These are phyloP conservation scores for Cryptophagus acutangulus DNA, from an alignment of 2,888 invertebrate species.

Conservation along the genomic window DNA sequence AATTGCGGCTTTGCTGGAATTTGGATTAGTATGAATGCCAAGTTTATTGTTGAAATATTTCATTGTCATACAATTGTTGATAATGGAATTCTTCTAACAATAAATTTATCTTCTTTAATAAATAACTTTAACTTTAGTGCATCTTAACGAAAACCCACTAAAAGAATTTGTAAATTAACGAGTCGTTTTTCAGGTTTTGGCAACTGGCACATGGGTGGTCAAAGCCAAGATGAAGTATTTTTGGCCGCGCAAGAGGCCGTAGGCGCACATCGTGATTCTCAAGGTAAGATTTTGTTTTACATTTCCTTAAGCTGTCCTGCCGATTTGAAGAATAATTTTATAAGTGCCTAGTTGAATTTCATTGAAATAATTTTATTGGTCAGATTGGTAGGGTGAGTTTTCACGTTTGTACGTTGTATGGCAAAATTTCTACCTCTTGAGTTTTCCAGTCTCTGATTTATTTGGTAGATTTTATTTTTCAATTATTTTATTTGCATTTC, in stretches of 20 bases:
- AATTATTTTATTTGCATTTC: neutral
- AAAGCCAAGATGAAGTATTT: slow-evolving; percentile 80
- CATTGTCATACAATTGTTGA: no score
- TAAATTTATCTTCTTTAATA: no score
- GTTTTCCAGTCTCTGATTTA: slow-evolving; percentile 47
- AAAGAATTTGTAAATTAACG: no score
- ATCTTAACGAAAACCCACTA: no score
- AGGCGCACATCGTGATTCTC: slow-evolving; percentile 79
- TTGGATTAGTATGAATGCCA: no score
- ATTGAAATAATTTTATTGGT: slow-evolving; percentile 17
- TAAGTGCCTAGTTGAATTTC: no score
- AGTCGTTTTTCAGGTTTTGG: slow-evolving; percentile 60
- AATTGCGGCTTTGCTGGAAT: no score
- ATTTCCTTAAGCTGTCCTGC: slow-evolving; percentile 29
- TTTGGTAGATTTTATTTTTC: slow-evolving; percentile 17
- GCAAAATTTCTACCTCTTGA: slow-evolving; percentile 46
- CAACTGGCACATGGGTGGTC: slow-evolving; percentile 76
- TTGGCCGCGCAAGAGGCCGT: slow-evolving; percentile 76
- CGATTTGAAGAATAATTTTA: slow-evolving; percentile 27
- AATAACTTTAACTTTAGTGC: no score
- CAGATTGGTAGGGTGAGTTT: slow-evolving; percentile 28
- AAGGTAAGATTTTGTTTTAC: slow-evolving; percentile 73
- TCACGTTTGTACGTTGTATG: slow-evolving; percentile 39
- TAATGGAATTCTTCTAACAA: no score
- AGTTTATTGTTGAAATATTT: no score